A percentile compares a stretch with the other conserved stretches of the same genome.
Conservation (phyloP, 2,797 vertebrate genomes). For the Cyprinella venusta region DNA sequence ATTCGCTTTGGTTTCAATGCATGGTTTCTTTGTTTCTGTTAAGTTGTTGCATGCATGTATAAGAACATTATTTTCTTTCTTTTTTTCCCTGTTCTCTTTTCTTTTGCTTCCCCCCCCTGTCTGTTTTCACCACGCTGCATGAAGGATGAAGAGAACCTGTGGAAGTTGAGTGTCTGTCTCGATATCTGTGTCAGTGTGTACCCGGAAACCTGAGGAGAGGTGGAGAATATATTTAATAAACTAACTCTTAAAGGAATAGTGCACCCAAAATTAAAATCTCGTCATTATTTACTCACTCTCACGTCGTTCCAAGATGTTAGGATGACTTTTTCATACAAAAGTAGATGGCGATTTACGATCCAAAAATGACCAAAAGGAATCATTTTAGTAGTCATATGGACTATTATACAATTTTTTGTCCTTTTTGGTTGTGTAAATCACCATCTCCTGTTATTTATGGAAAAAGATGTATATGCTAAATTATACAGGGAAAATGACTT, state of each 20-base stretch:
- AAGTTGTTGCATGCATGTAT: constrained; percentile 62
- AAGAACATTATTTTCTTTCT: constrained; percentile 34
- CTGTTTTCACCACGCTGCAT: constrained; percentile 58
- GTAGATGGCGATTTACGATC: background rate
- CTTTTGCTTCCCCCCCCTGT: constrained; percentile 44
- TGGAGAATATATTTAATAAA: constrained; percentile 31
- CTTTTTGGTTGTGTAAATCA: constrained; percentile 13
- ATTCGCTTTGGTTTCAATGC: constrained; percentile 29
- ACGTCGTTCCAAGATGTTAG: background rate
- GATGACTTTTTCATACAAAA: background rate
- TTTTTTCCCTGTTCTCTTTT: constrained; percentile 47
- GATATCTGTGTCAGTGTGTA: constrained; percentile 55
- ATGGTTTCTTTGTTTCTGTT: constrained; percentile 46
- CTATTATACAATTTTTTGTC: background rate
- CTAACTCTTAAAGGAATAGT: constrained; percentile 10
- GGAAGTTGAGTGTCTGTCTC: constrained; percentile 53
- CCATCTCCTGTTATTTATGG: background rate
- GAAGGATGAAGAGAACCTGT: constrained; percentile 59
- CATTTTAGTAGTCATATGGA: background rate
- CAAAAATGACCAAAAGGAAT: background rate
- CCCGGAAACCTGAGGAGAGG: constrained; percentile 22
- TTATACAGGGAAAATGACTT: background rate
- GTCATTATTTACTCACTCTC: constrained; percentile 12
- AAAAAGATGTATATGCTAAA: background rate
- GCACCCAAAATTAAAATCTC: background rate